Percentiles rank a stretch among this genome's conserved stretches.
Evolutionary conservation across 1,140 invertebrate species (phyloP).

Genomic region (Onthophagus taurus): DNA sequence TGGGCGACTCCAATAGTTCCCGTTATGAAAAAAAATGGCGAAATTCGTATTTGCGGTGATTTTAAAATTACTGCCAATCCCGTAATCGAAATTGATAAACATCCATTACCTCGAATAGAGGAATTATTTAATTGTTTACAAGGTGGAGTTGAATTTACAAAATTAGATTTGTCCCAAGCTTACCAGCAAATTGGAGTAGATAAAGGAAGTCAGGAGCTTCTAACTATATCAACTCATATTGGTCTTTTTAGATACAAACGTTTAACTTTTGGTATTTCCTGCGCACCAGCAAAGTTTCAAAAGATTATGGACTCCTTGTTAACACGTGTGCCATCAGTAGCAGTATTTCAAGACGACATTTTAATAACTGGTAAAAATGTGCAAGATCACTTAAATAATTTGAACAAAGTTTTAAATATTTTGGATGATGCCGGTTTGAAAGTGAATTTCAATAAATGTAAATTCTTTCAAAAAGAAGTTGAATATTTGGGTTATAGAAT

Average conservation of each 20-base stretch:
- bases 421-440: conserved; percentile 2
- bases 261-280: conserved; percentile 30
- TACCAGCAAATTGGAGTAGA: conserved; percentile 30
- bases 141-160: conserved; percentile 22
- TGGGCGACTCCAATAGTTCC: conserved; percentile 25
- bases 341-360: conserved; percentile 21
- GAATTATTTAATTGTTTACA: conserved; percentile 21
- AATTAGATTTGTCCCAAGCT: conserved; percentile 31
- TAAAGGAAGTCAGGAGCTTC: conserved; percentile 23
- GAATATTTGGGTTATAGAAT: conserved; percentile 10
- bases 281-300: conserved; percentile 33
- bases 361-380: conserved; percentile 15
- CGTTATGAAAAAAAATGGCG: conserved; percentile 26
- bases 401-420: conserved; percentile 4
- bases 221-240: conserved; percentile 30
- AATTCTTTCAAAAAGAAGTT: conserved; percentile 10
- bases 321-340: conserved; percentile 13
- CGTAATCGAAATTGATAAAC: conserved; percentile 17
- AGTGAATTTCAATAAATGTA: conserved; percentile 9
- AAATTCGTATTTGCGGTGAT: not conserved
- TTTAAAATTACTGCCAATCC: conserved; percentile 13
- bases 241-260: conserved; percentile 31
- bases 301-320: conserved; percentile 21
- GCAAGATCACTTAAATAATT: not conserved
- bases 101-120: conserved; percentile 20